Evolutionary conservation across 2,797 vertebrate species (phyloP).

Genomic region (Poliocrania exsul): DNA sequence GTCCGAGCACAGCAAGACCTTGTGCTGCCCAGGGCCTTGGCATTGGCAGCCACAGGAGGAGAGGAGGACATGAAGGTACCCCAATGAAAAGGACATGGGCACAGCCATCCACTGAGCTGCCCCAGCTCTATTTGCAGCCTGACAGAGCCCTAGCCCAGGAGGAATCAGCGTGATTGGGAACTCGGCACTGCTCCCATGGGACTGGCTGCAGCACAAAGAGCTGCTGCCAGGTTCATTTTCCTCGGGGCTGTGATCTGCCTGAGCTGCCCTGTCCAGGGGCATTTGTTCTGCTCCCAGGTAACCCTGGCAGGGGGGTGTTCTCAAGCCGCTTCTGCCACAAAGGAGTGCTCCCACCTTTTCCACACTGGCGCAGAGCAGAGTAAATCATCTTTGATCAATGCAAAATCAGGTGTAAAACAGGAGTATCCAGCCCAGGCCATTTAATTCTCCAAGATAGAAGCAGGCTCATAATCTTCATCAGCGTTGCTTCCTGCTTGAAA

Average conservation of each 20-base stretch:
- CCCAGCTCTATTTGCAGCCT: neutral
- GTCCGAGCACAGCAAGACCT: neutral
- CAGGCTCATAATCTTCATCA: slow-evolving; percentile 54
- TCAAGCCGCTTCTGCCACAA: neutral
- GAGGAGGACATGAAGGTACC: neutral
- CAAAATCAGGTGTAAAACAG: slow-evolving; percentile 48
- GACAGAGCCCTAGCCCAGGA: accelerated
- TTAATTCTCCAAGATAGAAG: slow-evolving; percentile 11
- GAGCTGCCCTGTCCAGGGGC: neutral
- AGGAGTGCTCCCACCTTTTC: neutral
- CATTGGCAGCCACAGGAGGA: neutral
- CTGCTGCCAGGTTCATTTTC: slow-evolving; percentile 5
- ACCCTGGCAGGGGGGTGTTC: neutral
- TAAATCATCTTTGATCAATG: slow-evolving; percentile 24
- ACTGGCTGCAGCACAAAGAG: neutral
- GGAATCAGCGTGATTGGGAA: neutral
- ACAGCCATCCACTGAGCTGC: neutral
- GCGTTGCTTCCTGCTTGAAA: slow-evolving; percentile 55
- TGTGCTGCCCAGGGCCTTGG: neutral
- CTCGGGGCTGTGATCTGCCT: neutral
- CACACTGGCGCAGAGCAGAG: neutral
- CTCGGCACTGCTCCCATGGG: neutral
- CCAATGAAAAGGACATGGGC: neutral
- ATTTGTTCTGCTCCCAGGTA: neutral
- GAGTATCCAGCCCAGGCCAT: slow-evolving; percentile 44